Evolutionary conservation across 2,113 vertebrate species (phyloP), one percentile per base, ranked within the genome.

Genomic region (Gymnocephalus cernua): DNA sequence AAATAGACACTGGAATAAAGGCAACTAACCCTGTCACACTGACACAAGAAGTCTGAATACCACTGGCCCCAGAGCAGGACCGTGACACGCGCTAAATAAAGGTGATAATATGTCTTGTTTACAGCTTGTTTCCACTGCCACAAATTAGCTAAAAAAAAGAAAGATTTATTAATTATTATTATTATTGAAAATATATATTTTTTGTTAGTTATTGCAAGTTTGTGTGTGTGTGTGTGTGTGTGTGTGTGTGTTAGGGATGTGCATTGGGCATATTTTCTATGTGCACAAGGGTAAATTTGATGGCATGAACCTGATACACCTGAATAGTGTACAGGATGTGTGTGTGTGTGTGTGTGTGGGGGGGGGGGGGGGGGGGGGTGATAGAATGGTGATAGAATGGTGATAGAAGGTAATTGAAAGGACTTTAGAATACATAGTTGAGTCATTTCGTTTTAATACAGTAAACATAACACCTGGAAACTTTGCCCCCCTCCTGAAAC

Each of bases 291-390:
- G 50, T 70, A 44, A 68, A 67, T 48, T 47, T 45, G 48, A 59
- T 64, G 23, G 44, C 71, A 74, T 62, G 77, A 70, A 69, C 29
- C 44, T 38, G 51, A 27, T 32, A 16, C 85, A 89, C 87, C 82
- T 89, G 79, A n/a, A 58, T 48, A 51, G 65, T 79, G 54, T 56
- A 29, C 41, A 50, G 23, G 65, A 21, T 74, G 54, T 76, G 3
- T 85, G 65, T 72, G 48, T 78, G 5, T 32, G 5, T 32, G 32
- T 32, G 32, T 32, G 32, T 32, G 32, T 32, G 32, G n/a, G n/a
- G n/a, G n/a, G n/a, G n/a, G n/a, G n/a, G n/a, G n/a, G n/a, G n/a
- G n/a, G n/a, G n/a, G n/a, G n/a, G n/a, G n/a, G n/a, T n/a, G n/a
- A n/a, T n/a, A n/a, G n/a, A n/a, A n/a, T n/a, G n/a, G n/a, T n/a